Conservation (phyloP, 2,797 vertebrate genomes). For the Chaetodon trifasciatus region DNA sequence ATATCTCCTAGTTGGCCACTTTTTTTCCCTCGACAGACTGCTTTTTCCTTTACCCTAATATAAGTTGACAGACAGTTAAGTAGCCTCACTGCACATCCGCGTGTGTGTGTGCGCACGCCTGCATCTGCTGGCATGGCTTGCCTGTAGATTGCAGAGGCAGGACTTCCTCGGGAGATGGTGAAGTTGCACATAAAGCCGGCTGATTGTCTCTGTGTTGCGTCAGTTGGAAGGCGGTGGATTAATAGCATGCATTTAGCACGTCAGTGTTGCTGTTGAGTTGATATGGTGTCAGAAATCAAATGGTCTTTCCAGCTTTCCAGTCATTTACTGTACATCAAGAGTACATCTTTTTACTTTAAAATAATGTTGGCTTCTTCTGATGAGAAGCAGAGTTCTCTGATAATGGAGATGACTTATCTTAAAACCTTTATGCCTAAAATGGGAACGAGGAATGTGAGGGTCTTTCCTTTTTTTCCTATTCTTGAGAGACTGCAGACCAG, state of each 20-base stretch:
- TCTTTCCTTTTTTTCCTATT: neutral
- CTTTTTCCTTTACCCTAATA: conserved; percentile 73
- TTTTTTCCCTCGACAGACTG: conserved; percentile 58
- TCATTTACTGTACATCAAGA: conserved; percentile 21
- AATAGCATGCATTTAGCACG: conserved; percentile 46
- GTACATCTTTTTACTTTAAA: conserved; percentile 7
- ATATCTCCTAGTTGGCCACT: conserved; percentile 52
- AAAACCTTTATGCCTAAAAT: neutral
- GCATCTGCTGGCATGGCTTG: conserved; percentile 45
- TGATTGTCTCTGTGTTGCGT: conserved; percentile 70
- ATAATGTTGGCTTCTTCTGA: conserved; percentile 12
- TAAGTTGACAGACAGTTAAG: conserved; percentile 80
- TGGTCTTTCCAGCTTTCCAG: conserved; percentile 10
- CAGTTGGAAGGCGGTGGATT: conserved; percentile 54
- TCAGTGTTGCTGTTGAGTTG: conserved; percentile 37
- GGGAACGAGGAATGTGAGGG: neutral
- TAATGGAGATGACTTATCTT: neutral
- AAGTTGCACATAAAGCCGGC: conserved; percentile 50
- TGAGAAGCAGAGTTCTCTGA: conserved; percentile 2
- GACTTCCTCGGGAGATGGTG: conserved; percentile 46
- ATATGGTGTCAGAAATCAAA: conserved; percentile 35
- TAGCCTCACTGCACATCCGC: conserved; percentile 52
- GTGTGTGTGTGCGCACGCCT: conserved; percentile 35
- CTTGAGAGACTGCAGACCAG: conserved; percentile 1
- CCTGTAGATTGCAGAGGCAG: conserved; percentile 53